phyloP scores from a whole-genome alignment of 1,140 invertebrate genomes.

The Muscidifurax raptorellus region DNA sequence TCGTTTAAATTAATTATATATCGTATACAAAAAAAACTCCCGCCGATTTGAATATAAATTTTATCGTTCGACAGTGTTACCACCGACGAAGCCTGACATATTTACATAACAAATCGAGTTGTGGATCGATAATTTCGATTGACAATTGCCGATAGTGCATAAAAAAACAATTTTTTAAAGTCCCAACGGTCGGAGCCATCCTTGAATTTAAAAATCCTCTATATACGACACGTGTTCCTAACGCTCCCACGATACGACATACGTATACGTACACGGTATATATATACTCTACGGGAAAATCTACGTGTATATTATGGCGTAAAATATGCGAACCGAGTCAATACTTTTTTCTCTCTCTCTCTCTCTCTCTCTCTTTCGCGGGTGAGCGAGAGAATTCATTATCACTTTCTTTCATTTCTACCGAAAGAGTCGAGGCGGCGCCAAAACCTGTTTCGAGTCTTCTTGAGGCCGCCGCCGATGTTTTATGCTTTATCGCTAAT shows the following conservation, averaged over 20 bases:
- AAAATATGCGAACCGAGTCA: conserved; percentile 6
- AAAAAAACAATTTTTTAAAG: neutral
- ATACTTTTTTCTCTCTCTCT: neutral
- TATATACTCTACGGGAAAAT: neutral
- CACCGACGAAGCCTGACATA: neutral
- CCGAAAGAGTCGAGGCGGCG: conserved; percentile 1
- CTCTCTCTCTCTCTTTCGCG: too few species aligned
- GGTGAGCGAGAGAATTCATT: conserved; percentile 28
- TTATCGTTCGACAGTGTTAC: neutral
- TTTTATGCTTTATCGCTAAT: conserved; percentile 33
- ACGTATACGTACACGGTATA: neutral
- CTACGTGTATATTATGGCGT: neutral
- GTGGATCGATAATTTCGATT: neutral
- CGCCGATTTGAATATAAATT: neutral
- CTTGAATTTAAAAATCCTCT: conserved; percentile 37
- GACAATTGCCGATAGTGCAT: neutral
- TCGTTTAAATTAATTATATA: neutral
- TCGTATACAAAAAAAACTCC: neutral
- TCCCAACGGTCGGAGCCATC: conserved; percentile 20
- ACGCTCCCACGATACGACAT: conserved; percentile 9
- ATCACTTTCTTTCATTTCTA: conserved; percentile 42
- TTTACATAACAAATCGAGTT: conserved; percentile 9
- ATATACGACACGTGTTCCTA: neutral
- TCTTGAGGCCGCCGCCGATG: neutral
- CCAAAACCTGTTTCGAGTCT: neutral